Percentiles rank a stretch among this genome's conserved stretches.
Evolutionary conservation across 2,113 vertebrate genomes (phyloP).

Genomic region (Vicugna pacos): DNA sequence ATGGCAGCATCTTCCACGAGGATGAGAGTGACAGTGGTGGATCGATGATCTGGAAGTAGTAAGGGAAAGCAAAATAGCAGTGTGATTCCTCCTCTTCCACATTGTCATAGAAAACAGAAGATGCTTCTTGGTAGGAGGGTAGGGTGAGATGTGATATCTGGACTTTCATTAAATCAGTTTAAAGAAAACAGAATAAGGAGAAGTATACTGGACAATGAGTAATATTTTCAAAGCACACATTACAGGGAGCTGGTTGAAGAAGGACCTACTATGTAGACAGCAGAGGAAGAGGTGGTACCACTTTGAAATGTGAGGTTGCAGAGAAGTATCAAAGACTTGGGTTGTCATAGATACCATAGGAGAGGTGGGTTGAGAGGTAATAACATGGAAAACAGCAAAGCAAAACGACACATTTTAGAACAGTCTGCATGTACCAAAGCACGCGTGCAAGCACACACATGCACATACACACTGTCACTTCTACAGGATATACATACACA

Average conservation of each 20-base stretch:
- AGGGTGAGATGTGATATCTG: background rate
- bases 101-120: background rate
- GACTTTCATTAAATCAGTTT: conserved; percentile 44
- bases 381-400: conserved; percentile 18
- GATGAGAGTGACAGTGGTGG: background rate
- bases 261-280: conserved; percentile 13
- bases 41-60: background rate
- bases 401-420: conserved; percentile 57
- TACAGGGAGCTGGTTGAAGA: conserved; percentile 30
- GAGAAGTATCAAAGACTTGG: background rate
- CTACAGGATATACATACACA: conserved; percentile 8
- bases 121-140: background rate
- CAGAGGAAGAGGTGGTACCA: background rate
- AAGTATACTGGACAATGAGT: background rate
- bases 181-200: conserved; percentile 45
- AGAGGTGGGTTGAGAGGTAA: background rate
- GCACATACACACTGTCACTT: background rate
- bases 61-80: conserved; percentile 22
- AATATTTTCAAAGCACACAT: conserved; percentile 28
- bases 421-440: background rate
- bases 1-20: background rate
- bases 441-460: background rate
- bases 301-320: conserved; percentile 36
- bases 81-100: conserved; percentile 35
- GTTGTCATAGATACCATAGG: conserved; percentile 13